Base-by-base conservation (phyloP, 2,113 vertebrate genomes). In the Gambusia affinis region DNA sequence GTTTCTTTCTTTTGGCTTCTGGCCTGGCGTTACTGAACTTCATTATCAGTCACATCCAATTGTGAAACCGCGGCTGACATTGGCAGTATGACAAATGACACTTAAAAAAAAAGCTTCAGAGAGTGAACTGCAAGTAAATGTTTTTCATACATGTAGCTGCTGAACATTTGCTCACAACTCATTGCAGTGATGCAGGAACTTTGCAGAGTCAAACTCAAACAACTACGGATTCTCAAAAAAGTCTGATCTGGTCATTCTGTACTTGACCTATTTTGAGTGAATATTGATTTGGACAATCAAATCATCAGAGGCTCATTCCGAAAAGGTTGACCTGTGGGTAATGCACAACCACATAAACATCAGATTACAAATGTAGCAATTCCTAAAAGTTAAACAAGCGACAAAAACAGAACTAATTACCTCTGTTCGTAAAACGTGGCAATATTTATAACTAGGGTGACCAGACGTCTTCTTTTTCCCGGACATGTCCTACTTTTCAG, bases 31-130 rank as follows among this genome's bases (percentile, higher is more conserved):
- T 14, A 64, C 57, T 76, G 70, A 64, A 81, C 79, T 76, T 80
- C 63, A 75, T 35, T 71, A 65, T 79, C 61, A 63, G 83, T 84
- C 85, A 85, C 30, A 70, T 86, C 64, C 63, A 73, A 61, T 70
- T 63, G 63, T 54, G 60, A 67, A 79, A 71, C 64, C 15, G 72
- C 69, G 72, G 33, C 69, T 75, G 81, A 84, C 79, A 39, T 54
- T 27, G 70, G 24, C 82, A 72, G 67, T 71, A 30, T 27, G 85
- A 82, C 72, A 72, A 71, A 51, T 78, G 57, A 73, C 75, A 74
- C 80, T 35, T 35, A 35, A 35, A 35, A 30, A 80, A 69, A 74
- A 60, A 39, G 51, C 79, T 70, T 67, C 66, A 67, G 63, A 62
- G 78, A 60, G 47, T 44, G 35, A 69, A 73, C 66, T 68, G 39